Conservation (phyloP, 2,797 vertebrate genomes). For the Chelmon rostratus region DNA sequence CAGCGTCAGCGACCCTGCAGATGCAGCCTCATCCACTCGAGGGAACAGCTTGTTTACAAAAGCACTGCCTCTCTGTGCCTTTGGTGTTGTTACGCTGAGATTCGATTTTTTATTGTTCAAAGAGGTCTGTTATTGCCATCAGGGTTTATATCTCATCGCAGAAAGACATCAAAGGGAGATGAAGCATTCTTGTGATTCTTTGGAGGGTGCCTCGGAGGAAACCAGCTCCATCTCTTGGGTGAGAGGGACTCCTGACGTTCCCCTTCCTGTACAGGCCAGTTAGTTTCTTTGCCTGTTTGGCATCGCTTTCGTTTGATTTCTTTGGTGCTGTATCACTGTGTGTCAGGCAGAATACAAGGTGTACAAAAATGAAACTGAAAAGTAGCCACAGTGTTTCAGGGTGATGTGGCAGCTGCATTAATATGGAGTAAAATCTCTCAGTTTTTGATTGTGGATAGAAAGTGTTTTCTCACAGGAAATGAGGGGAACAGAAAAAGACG, state of each 20-base stretch:
- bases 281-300: slow-evolving; percentile 13
- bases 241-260: slow-evolving; percentile 50
- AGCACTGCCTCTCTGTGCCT: slow-evolving; percentile 58
- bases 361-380: neutral
- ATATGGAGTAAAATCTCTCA: neutral
- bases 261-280: slow-evolving; percentile 14
- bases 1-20: slow-evolving; percentile 38
- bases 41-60: slow-evolving; percentile 76
- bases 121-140: slow-evolving; percentile 76
- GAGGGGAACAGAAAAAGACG: slow-evolving; percentile 1
- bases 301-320: slow-evolving; percentile 32
- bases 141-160: slow-evolving; percentile 80
- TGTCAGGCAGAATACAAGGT: neutral
- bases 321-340: slow-evolving; percentile 7
- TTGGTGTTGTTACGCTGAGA: slow-evolving; percentile 68
- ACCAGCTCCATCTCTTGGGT: slow-evolving; percentile 47
- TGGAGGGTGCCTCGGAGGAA: slow-evolving; percentile 60
- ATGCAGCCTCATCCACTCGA: slow-evolving; percentile 47
- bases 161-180: slow-evolving; percentile 77
- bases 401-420: neutral
- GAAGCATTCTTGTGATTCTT: slow-evolving; percentile 65
- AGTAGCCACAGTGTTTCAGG: neutral
- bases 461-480: neutral
- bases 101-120: slow-evolving; percentile 80
- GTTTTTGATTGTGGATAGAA: slow-evolving; percentile 18